Conservation (phyloP, 2,797 vertebrate species). For the Pelochelys cantorii region DNA sequence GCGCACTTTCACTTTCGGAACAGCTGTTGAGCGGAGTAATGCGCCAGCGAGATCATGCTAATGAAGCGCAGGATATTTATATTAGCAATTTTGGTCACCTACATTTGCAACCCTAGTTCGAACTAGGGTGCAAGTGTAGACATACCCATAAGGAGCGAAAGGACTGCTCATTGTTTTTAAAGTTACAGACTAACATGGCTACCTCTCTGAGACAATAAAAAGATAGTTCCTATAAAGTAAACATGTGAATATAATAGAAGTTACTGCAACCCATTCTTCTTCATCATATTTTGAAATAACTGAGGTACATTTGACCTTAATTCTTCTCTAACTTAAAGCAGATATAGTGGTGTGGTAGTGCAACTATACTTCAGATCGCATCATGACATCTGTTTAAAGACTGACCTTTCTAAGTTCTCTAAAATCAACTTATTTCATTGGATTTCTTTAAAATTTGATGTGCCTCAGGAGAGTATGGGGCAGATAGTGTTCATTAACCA, state of each 20-base stretch:
- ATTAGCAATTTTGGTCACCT: too few relatives aligned
- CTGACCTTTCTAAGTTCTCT: neutral
- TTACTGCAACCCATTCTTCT: neutral
- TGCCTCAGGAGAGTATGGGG: neutral
- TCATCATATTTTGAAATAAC: neutral
- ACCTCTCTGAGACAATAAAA: neutral
- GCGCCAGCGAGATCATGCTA: too few relatives aligned
- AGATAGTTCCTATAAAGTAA: rapidly evolving
- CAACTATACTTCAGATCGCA: neutral
- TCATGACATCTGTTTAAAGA: neutral
- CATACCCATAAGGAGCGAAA: too few relatives aligned
- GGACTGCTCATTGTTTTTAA: too few relatives aligned
- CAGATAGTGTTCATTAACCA: neutral
- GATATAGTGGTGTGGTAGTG: neutral
- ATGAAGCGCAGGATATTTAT: too few relatives aligned
- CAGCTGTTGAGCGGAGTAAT: too few relatives aligned
- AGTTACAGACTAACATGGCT: too few relatives aligned
- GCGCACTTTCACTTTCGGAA: too few relatives aligned
- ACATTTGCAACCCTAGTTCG: too few relatives aligned
- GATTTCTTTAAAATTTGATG: neutral
- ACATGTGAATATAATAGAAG: neutral
- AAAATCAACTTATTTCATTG: neutral
- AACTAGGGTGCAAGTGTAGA: too few relatives aligned
- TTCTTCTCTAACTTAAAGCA: neutral
- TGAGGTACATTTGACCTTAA: neutral